phyloP scores from a whole-genome alignment of 23 tunicate species.

The Halocynthia aurantium region DNA sequence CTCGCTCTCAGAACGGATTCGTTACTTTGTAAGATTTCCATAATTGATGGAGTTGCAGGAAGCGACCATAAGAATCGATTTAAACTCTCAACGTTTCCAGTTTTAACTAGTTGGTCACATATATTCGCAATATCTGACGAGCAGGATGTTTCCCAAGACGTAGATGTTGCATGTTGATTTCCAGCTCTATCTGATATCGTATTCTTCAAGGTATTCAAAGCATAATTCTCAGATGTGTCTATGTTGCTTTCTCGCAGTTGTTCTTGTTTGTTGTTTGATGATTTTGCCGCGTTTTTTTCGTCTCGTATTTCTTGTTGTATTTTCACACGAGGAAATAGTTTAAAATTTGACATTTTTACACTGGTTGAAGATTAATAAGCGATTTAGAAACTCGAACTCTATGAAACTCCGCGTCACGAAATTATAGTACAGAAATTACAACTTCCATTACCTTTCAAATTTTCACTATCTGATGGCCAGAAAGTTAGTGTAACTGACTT shows the following conservation, averaged over 20 bases:
- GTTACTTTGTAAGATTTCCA: conserved; percentile 69
- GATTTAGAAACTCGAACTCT: no score
- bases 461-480: no score
- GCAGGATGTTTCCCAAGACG: conserved; percentile 18
- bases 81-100: conserved; percentile 75
- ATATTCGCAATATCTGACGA: conserved; percentile 66
- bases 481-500: no score
- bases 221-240: neutral
- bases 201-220: neutral
- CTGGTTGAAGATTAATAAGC: no score
- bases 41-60: conserved; percentile 76
- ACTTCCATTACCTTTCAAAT: no score
- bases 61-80: conserved; percentile 96
- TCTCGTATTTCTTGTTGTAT: neutral
- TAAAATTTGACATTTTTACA: neutral
- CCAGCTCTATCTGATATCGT: neutral
- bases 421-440: no score
- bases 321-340: conserved; percentile 18
- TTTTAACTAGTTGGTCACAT: conserved; percentile 71
- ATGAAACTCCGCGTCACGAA: no score
- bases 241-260: no score
- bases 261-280: no score
- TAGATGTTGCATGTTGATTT: neutral
- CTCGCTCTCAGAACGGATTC: conserved; percentile 78
- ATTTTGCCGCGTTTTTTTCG: no score